These are phyloP conservation scores for Tragelaphus oryx DNA, from an alignment of 2,797 vertebrate species.

Conservation along the genomic window DNA sequence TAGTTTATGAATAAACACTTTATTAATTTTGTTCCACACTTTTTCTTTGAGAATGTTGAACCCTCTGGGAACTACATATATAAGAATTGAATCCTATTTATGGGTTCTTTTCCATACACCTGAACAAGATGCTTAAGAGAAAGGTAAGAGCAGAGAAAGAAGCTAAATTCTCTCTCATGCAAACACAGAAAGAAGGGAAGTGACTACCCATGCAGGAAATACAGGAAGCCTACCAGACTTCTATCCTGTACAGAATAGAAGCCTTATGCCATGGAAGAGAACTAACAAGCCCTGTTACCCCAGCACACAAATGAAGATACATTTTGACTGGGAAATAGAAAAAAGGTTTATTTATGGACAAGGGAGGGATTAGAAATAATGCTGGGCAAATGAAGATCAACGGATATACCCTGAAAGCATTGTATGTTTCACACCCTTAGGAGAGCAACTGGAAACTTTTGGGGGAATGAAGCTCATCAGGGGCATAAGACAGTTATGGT, in stretches of 20 bases:
- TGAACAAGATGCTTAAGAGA: not conserved
- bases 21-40: not conserved
- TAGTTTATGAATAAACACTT: not conserved
- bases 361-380: not conserved
- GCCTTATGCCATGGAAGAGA: not conserved
- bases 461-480: not conserved
- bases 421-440: not conserved
- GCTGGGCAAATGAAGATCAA: rapidly evolving
- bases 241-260: not conserved
- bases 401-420: not conserved
- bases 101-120: not conserved
- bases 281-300: rapidly evolving
- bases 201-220: rapidly evolving
- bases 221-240: too few species aligned
- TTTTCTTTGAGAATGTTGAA: not conserved
- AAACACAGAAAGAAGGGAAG: not conserved
- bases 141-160: not conserved
- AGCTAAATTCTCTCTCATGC: not conserved
- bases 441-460: not conserved
- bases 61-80: not conserved
- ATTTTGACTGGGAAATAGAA: not conserved
- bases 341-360: not conserved
- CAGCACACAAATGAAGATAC: not conserved
- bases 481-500: not conserved
- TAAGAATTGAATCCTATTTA: not conserved